These are phyloP conservation scores for Papilio polytes DNA, from an alignment of 1,140 invertebrate species.

Conservation along the genomic window DNA sequence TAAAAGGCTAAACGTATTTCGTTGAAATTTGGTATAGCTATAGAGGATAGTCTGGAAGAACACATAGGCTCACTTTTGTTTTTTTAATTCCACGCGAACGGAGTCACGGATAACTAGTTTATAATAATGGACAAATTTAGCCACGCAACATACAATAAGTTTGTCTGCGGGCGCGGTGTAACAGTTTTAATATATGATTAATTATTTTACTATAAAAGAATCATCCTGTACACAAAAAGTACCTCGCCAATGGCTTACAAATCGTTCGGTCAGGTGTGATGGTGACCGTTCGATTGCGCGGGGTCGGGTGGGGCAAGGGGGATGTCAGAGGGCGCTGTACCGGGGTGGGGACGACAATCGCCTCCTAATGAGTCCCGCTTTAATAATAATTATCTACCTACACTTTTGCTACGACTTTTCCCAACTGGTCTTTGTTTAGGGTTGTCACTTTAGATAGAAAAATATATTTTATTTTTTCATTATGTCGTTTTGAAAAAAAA, in stretches of 20 bases:
- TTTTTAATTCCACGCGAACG: too few species aligned
- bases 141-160: too few species aligned
- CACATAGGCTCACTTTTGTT: too few species aligned
- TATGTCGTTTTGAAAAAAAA: not conserved
- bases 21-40: too few species aligned
- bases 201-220: constrained; percentile 31
- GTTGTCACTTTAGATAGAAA: constrained; percentile 46
- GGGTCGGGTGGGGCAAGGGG: constrained; percentile 17
- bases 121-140: too few species aligned
- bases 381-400: constrained; percentile 82
- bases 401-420: constrained; percentile 73
- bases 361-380: constrained; percentile 75
- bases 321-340: not conserved
- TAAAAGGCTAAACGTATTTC: too few species aligned
- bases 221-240: constrained; percentile 64
- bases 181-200: too few species aligned
- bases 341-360: constrained; percentile 71
- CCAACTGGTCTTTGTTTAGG: constrained; percentile 61
- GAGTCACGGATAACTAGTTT: too few species aligned
- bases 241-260: constrained; percentile 64
- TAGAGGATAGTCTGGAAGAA: too few species aligned
- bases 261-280: constrained; percentile 73
- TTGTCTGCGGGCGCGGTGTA: too few species aligned
- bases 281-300: constrained; percentile 43
- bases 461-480: not conserved